Conservation (phyloP, 1,140 invertebrate species). For the Adoxophyes honmai region DNA sequence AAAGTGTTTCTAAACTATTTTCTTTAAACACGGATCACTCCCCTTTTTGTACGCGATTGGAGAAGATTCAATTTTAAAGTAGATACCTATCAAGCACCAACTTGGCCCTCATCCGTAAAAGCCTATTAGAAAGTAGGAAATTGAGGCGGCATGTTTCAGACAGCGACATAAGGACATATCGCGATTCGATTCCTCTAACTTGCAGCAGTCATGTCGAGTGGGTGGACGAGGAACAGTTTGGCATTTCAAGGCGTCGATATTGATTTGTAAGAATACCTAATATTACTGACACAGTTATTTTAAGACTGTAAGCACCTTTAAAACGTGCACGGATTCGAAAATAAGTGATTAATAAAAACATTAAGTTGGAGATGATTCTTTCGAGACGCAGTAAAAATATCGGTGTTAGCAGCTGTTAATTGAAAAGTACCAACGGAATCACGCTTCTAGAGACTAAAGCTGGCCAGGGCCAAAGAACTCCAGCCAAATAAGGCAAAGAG, state of each 20-base stretch:
- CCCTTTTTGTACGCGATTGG: no score
- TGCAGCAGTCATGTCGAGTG: no score
- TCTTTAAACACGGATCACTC: no score
- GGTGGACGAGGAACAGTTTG: not conserved
- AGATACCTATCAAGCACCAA: no score
- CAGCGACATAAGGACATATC: conserved; percentile 6
- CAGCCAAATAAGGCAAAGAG: conserved; percentile 28
- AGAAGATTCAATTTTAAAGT: no score
- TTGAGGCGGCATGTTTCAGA: conserved; percentile 8
- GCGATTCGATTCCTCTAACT: not conserved
- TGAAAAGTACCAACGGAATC: not conserved
- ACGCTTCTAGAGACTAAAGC: conserved; percentile 1
- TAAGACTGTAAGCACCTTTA: no score
- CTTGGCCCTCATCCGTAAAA: not conserved
- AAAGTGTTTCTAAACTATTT: no score
- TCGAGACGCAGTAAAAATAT: no score
- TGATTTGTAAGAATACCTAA: not conserved
- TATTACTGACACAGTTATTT: not conserved
- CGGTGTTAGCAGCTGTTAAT: not conserved
- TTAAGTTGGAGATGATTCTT: no score
- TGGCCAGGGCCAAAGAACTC: conserved; percentile 23
- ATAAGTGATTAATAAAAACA: no score
- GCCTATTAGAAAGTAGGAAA: conserved; percentile 14
- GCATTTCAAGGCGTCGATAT: conserved; percentile 8
- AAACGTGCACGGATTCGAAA: no score